Base-by-base conservation (phyloP, 2,113 vertebrate genomes). In the Laterallus jamaicensis region DNA sequence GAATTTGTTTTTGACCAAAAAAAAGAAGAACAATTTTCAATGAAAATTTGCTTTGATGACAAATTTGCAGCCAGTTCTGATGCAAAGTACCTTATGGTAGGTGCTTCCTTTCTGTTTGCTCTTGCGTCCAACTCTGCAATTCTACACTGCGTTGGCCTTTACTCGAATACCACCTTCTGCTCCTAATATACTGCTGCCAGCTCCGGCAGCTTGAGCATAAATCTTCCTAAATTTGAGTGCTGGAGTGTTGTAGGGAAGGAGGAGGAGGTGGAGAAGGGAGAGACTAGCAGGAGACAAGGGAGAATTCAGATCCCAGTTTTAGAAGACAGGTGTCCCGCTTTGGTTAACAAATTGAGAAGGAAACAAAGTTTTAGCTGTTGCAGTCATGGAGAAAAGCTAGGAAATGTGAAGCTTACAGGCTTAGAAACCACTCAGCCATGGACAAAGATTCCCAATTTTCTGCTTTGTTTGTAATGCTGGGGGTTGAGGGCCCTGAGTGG, bases 111-210 rank as follows among this genome's bases (percentile, higher is more conserved):
- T 95, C 80, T 78, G 20, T 78, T 96, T 86, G 50, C 26, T 92
- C 49, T 94, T 68, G 20, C 71, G 75, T 82, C 26, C 79, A 75
- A 59, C 35, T 86, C 90, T 81, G 47, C 28, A 75, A 25, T 94
- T 86, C 82, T 79, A 58, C 4, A 0, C 56, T 86, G 24, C 1
- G 6, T 92, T 95, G 92, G 90, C 93, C 85, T 92, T 94, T 70
- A 70, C 47, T 95, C 0, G 49, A 83, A 88, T 83, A 92, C 64
- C 85, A 90, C 90, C 93, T 94, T 96, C 95, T 97, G 93, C 88
- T 95, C 76, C 88, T 67, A 73, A 74, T 66, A 64, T 58, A 81
- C 21, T 49, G 90, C 25, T 96, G 86, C 90, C 95, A 96, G 85
- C 80, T 92, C 64, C 9, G 13, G 82, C 85, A 95, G 32, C 88